Evolutionary conservation across 2,113 vertebrate genomes (phyloP), one percentile per base, ranked within the genome.

Genomic region (Cyphomyrus discorhynchus): DNA sequence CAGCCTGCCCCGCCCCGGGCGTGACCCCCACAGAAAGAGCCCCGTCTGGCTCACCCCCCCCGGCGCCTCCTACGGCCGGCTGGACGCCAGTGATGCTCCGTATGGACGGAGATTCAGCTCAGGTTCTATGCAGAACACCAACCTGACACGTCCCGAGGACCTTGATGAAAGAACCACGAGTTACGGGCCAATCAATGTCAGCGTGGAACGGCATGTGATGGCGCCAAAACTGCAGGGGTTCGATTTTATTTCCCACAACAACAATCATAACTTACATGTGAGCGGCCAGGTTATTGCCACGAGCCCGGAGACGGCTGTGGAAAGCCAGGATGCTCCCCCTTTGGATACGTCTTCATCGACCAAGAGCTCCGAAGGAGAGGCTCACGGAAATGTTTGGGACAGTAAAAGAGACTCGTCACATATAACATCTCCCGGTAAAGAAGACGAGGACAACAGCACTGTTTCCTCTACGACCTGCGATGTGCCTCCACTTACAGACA

Each of bases 151-250:
- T 9, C 42, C 88, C 4, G 24, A 80, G 53, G 35, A n/a, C 77
- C 0, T 8, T 45, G 84, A 42, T 13, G 80, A 53, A 66, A 90
- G 66, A 21, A 24, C 0, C 21, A 93, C 15, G 92, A 66, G 92
- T 24, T 92, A 95, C 88, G 93, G 93, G 2, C 92, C 94, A 0
- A 85, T 98, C 93, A 93, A 93, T 1, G 94, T 97, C 58, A 93
- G 93, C 27, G 53, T 97, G n/a, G 93, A 97, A 90, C 95, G 94
- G 88, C 93, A 62, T 1, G 95, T 95, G 1, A 92, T 97, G 91
- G 96, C 97, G 89, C 95, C 96, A 3, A 95, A 95, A 10, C 93
- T 97, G 24, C 91, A 93, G 27, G 95, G 92, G 15, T 97, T 98
- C 8, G 92, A 94, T 0, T 13, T 84, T 2, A 31, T 86, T 6